Percentiles rank a stretch among this genome's conserved stretches.
These are phyloP conservation scores for Oedothorax gibbosus DNA, from an alignment of 1,140 invertebrate genomes.

Conservation along the genomic window DNA sequence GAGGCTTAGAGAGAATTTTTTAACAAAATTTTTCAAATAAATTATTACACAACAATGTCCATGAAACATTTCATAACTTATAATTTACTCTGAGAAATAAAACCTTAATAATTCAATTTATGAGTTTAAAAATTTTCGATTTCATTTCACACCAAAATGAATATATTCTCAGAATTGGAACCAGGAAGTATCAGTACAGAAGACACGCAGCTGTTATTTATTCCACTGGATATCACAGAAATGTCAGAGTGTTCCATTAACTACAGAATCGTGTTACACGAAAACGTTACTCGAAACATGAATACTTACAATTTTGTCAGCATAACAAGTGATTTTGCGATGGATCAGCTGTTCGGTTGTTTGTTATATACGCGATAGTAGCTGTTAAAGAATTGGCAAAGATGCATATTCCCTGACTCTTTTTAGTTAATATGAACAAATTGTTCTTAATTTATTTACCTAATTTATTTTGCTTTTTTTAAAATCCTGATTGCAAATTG, in stretches of 20 bases:
- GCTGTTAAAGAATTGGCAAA: no score
- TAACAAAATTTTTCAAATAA: no score
- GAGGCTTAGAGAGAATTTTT: no score
- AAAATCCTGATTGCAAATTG: no score
- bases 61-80: no score
- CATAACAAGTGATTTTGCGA: constrained; percentile 21
- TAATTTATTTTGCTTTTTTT: no score
- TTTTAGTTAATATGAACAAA: no score
- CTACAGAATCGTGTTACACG: constrained; percentile 7
- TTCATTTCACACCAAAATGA: constrained; percentile 1
- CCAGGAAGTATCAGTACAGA: constrained; percentile 16
- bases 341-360: constrained; percentile 47
- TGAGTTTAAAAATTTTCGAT: neutral
- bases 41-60: no score
- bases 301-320: neutral
- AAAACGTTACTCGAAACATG: constrained; percentile 35
- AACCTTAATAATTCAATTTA: neutral
- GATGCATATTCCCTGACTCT: no score
- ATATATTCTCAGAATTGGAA: constrained; percentile 24
- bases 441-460: no score
- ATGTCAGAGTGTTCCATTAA: constrained; percentile 18
- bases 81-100: no score
- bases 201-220: constrained; percentile 43
- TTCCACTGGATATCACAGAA: constrained; percentile 18
- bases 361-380: no score